Evolutionary conservation across 2,113 vertebrate species (phyloP).

Genomic region (Pterocles burchelli): DNA sequence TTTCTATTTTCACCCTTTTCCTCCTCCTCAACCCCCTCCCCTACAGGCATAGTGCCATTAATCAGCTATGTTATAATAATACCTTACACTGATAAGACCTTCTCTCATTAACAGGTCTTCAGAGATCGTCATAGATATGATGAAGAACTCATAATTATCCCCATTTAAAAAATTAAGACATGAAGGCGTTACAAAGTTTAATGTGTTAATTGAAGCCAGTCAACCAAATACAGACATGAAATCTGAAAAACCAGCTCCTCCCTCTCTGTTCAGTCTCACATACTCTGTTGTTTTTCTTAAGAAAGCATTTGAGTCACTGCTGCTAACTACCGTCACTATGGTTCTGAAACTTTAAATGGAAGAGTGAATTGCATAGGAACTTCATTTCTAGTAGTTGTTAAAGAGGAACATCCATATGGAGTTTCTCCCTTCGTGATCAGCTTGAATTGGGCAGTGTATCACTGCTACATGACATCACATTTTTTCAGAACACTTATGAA

Average conservation of each 20-base stretch:
- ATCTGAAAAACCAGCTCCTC: not conserved
- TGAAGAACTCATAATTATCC: not conserved
- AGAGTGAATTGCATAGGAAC: not conserved
- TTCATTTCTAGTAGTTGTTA: not conserved
- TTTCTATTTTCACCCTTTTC: conserved; percentile 54
- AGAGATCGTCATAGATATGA: not conserved
- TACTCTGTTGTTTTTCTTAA: not conserved
- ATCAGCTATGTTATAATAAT: not conserved
- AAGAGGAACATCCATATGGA: conserved; percentile 2
- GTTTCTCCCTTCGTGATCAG: not conserved
- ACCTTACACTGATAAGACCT: conserved; percentile 3
- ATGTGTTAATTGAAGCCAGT: conserved; percentile 14
- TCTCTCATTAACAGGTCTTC: conserved; percentile 2
- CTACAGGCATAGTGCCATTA: conserved; percentile 11
- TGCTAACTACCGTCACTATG: not conserved
- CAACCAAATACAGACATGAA: not conserved
- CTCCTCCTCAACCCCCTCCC: not conserved
- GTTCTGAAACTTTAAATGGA: not conserved
- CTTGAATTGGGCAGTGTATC: not conserved
- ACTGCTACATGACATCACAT: not conserved
- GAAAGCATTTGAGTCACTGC: not conserved
- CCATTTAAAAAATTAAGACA: not conserved
- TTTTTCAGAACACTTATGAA: not conserved
- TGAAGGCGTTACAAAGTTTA: not conserved
- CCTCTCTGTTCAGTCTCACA: not conserved